Conservation (phyloP, 2,888 invertebrate species). For the Hypena proboscidalis region DNA sequence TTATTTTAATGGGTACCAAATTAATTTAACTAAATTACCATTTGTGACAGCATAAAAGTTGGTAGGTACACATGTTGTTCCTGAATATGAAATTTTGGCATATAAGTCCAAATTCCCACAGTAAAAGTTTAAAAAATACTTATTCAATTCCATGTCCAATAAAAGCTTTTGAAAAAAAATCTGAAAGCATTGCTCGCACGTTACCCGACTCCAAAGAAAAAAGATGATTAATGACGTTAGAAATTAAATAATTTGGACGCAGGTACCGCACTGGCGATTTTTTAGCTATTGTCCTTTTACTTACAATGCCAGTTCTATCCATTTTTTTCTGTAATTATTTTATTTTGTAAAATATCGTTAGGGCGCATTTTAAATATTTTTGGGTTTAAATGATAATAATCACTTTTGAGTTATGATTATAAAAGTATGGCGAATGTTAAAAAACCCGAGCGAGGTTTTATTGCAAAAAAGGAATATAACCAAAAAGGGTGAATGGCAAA, state of each 20-base stretch:
- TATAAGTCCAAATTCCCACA: too few species aligned
- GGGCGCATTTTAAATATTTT: background rate
- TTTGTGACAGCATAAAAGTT: too few species aligned
- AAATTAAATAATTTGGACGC: conserved; percentile 75
- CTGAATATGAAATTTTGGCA: too few species aligned
- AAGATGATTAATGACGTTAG: conserved; percentile 81
- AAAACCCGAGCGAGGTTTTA: too few species aligned
- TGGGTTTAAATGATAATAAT: too few species aligned
- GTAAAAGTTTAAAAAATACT: conserved; percentile 2
- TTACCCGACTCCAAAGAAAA: conserved; percentile 67
- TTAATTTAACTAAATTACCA: too few species aligned
- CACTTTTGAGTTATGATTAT: too few species aligned
- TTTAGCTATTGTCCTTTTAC: conserved; percentile 51
- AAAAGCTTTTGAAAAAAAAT: conserved; percentile 51
- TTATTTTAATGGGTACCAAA: too few species aligned
- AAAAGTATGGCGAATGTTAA: too few species aligned
- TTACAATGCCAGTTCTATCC: conserved; percentile 11
- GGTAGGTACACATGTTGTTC: too few species aligned
- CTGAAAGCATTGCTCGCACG: conserved; percentile 71
- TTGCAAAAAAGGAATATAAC: too few species aligned
- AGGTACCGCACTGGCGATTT: conserved; percentile 68
- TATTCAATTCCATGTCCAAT: conserved; percentile 26
- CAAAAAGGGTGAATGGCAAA: too few species aligned
- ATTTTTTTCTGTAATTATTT: conserved; percentile 19
- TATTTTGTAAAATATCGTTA: background rate